These are phyloP conservation scores for Sinhomidia bicolor DNA, from an alignment of 2,888 invertebrate genomes.

Conservation along the genomic window DNA sequence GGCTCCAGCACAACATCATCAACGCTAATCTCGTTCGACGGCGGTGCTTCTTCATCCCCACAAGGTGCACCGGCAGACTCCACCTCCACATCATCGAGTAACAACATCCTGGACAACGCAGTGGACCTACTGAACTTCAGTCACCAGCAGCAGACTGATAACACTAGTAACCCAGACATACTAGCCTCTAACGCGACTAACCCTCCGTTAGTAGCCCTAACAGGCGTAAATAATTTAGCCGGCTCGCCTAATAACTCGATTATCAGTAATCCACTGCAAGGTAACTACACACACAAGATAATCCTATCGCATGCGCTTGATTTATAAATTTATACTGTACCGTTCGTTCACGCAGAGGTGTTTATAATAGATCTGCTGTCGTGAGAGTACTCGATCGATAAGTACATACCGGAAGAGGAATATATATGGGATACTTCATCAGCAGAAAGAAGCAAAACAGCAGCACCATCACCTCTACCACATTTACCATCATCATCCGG, in stretches of 20 bases:
- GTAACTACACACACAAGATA: conserved; percentile 35
- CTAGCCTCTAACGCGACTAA: conserved; percentile 30
- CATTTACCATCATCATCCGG: not conserved
- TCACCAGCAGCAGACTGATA: conserved; percentile 56
- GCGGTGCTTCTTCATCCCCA: not conserved
- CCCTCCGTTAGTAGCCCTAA: not conserved
- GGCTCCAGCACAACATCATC: not conserved
- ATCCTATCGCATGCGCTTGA: not conserved
- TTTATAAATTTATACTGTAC: not conserved
- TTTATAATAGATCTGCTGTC: conserved; percentile 75
- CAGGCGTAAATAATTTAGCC: conserved; percentile 25
- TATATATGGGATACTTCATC: no score
- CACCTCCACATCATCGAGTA: not conserved
- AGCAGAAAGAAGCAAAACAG: not conserved
- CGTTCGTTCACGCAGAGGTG: conserved; percentile 52
- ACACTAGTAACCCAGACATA: conserved; percentile 34
- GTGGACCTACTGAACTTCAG: conserved; percentile 62
- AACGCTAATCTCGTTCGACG: conserved; percentile 74
- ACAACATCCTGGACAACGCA: conserved; percentile 46
- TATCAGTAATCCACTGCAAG: conserved; percentile 75
- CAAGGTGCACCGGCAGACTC: not conserved
- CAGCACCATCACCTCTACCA: not conserved
- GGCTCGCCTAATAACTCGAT: conserved; percentile 68
- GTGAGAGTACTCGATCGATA: no score
- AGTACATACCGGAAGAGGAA: no score